Conservation (phyloP, 2,888 invertebrate genomes). For the Brachycybe producta region DNA sequence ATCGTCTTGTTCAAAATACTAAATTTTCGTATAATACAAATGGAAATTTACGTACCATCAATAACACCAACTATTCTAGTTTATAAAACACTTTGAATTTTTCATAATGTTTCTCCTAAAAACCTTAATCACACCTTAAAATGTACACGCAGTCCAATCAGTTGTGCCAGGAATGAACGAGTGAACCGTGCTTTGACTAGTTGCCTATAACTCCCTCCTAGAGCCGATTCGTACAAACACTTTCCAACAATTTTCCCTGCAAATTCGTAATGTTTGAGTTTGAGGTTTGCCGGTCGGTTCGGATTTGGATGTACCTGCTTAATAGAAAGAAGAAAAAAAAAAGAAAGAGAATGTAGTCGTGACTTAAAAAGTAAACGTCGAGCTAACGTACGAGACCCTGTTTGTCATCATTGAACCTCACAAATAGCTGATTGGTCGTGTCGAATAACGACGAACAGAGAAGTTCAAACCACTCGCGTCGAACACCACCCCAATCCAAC, state of each 20-base stretch:
- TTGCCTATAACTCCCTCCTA: conserved; percentile 78
- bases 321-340: neutral
- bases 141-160: conserved; percentile 82
- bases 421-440: conserved; percentile 62
- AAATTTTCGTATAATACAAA: conserved; percentile 21
- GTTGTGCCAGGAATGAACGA: conserved; percentile 81
- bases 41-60: neutral
- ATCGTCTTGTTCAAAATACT: conserved; percentile 93
- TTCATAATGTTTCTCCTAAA: too few relatives aligned
- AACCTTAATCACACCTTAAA: conserved; percentile 53
- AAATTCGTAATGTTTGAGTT: conserved; percentile 75
- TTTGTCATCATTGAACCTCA: conserved; percentile 68
- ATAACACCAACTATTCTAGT: neutral
- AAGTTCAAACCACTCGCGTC: conserved; percentile 88
- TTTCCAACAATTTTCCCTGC: conserved; percentile 90
- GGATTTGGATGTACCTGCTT: conserved; percentile 62
- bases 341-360: neutral
- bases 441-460: conserved; percentile 79
- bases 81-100: too few relatives aligned
- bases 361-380: neutral
- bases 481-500: conserved; percentile 85
- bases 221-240: conserved; percentile 82
- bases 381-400: conserved; percentile 53
- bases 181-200: conserved; percentile 80
- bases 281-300: conserved; percentile 54